Percentiles rank a stretch among this genome's conserved stretches.
These are phyloP conservation scores for Diplogasteroides magnus DNA, from an alignment of 1,140 invertebrate species.

Conservation along the genomic window DNA sequence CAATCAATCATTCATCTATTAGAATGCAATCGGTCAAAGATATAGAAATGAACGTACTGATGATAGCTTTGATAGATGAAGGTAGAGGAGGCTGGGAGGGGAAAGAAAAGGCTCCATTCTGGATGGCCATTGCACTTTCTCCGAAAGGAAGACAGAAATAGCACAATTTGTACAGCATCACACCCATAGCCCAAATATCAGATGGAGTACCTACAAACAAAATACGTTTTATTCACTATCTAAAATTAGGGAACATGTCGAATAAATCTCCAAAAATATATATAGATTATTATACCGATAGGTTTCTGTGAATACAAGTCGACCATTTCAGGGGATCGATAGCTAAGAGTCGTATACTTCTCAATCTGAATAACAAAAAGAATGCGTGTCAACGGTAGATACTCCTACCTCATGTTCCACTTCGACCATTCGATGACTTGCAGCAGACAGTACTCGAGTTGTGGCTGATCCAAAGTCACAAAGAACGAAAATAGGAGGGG, in stretches of 20 bases:
- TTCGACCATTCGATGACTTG: conserved; percentile 15
- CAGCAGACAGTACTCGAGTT: conserved; percentile 32
- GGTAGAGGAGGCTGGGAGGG: conserved; percentile 59
- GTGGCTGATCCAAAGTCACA: conserved; percentile 55
- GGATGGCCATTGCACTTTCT: conserved; percentile 85
- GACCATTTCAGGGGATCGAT: conserved; percentile 90
- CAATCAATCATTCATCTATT: conserved; percentile 9
- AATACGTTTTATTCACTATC: not conserved
- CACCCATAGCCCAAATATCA: conserved; percentile 72
- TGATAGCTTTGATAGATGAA: conserved; percentile 45
- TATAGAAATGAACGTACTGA: conserved; percentile 38
- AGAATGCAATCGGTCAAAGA: not conserved
- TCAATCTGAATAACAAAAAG: conserved; percentile 66
- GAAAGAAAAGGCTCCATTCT: conserved; percentile 79
- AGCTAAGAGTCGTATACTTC: conserved; percentile 82
- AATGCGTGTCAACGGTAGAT: conserved; percentile 20
- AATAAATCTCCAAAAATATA: conserved; percentile 58
- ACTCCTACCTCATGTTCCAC: conserved; percentile 16
- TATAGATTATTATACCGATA: conserved; percentile 63
- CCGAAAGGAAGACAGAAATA: conserved; percentile 87
- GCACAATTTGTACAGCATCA: conserved; percentile 82
- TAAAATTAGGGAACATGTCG: conserved; percentile 5
- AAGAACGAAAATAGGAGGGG: conserved; percentile 45
- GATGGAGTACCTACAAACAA: conserved; percentile 38
- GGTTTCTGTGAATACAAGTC: conserved; percentile 80